Base-by-base conservation (phyloP, 2,888 invertebrate species). In the Yponomeuta plumbellus region DNA sequence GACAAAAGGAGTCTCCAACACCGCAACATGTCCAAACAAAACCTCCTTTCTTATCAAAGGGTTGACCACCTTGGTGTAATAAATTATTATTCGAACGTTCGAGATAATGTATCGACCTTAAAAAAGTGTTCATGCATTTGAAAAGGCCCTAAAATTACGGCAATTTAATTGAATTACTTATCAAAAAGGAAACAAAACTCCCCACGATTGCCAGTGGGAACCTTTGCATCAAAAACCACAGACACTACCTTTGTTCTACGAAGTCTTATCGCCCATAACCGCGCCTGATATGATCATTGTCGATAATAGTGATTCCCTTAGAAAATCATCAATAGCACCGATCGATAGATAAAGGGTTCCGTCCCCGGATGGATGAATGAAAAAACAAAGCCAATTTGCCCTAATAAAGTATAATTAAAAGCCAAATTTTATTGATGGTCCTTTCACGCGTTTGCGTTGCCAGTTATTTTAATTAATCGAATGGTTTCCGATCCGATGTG, bases 251-350 rank as follows among this genome's bases (percentile, higher is more conserved):
- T 66, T 17, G 17, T 64, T 64, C 66, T 66, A 17, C 22, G 57
- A 56, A 65, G 17, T 23, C 57, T 64, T 39, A 64, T 64, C 40
- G n/a, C 6, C 26, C 56, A n/a, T 65, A 56, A 65, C 65, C 11
- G 21, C 34, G 13, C 34, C 86, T 86, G 85, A 86, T 86, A 84
- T 78, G 80, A 88, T 86, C 84, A 80, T 75, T 82, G 83, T 81
- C 83, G 85, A 89, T 89, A 85, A 87, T 86, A 79, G 85, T 85
- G 86, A 91, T 89, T 87, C 88, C 85, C 88, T 86, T 87, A 80
- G 85, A 90, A 85, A 91, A 91, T 90, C 87, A 81, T 88, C 88
- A 89, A 90, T 90, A 78, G 81, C 61, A 78, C 89, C 90, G 90
- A 88, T 81, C 64, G 70, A 56, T 67, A 70, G 74, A 83, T 82